These are phyloP conservation scores for Ptiloglossa arizonensis DNA, from an alignment of 1,140 invertebrate genomes.

Conservation along the genomic window DNA sequence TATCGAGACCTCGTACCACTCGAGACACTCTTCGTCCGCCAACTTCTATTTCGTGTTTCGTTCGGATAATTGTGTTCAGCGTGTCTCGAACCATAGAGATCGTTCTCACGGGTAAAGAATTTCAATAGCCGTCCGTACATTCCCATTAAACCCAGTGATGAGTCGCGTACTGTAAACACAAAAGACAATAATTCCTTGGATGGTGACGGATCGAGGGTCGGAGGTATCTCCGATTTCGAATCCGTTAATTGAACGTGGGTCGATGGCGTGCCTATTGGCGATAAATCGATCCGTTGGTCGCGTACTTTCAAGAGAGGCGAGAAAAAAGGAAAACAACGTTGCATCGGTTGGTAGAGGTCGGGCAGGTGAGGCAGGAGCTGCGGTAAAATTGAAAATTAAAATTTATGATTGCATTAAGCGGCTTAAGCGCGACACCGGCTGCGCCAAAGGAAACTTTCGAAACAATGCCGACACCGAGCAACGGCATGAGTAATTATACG, in stretches of 20 bases:
- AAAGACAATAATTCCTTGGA: constrained; percentile 1
- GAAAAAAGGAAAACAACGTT: background rate
- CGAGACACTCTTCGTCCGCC: no score
- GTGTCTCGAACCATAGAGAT: background rate
- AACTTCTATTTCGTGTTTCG: no score
- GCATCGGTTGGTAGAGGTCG: no score
- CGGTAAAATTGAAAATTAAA: constrained; percentile 68
- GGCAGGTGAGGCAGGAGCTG: no score
- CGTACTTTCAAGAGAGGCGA: background rate
- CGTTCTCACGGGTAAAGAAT: background rate
- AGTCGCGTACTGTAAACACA: background rate
- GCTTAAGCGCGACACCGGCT: constrained; percentile 26
- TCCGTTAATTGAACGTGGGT: constrained; percentile 8
- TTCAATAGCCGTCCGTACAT: background rate
- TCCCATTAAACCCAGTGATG: background rate
- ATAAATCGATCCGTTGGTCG: constrained; percentile 5
- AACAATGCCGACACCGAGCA: constrained; percentile 42
- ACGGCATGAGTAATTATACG: constrained; percentile 42
- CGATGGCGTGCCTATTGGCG: background rate
- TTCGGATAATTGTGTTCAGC: no score
- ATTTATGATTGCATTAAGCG: constrained; percentile 64
- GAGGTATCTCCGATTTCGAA: background rate
- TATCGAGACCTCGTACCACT: no score
- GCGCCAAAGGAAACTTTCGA: constrained; percentile 42
- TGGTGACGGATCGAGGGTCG: no score